Conservation (phyloP, 2,797 vertebrate species). For the Taenioides sp. region DNA sequence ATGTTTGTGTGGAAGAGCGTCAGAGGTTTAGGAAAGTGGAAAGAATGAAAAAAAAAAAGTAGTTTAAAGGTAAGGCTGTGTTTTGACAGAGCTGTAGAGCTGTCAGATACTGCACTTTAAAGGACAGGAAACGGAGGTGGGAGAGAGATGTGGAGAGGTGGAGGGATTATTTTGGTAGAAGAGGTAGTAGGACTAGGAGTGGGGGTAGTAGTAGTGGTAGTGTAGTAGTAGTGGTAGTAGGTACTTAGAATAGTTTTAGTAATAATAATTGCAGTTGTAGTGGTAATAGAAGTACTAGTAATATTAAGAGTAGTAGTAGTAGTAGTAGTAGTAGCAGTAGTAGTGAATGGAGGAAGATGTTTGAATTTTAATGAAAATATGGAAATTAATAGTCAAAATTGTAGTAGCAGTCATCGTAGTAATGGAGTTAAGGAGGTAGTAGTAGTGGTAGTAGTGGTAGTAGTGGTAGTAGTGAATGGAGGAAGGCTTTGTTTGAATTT, state of each 20-base stretch:
- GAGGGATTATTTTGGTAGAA: background rate
- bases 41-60: conserved; percentile 13
- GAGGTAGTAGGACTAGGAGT: background rate
- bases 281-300: no score
- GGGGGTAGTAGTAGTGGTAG: background rate
- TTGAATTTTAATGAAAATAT: no score
- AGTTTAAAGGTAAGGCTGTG: conserved; percentile 36
- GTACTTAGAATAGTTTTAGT: background rate
- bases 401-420: background rate
- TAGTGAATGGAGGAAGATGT: no score
- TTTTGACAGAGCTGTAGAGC: conserved; percentile 95
- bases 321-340: no score
- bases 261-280: background rate
- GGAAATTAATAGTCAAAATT: no score
- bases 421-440: no score
- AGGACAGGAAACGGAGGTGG: conserved; percentile 80
- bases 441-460: no score
- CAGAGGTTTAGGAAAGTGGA: conserved; percentile 34
- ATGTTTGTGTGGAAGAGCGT: conserved; percentile 40
- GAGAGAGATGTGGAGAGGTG: background rate
- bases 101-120: conserved; percentile 99
- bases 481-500: no score
- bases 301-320: no score
- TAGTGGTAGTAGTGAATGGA: no score
- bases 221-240: background rate